Evolutionary conservation across 2,888 invertebrate species (phyloP).

Genomic region (Polydrusus pterygomalis): DNA sequence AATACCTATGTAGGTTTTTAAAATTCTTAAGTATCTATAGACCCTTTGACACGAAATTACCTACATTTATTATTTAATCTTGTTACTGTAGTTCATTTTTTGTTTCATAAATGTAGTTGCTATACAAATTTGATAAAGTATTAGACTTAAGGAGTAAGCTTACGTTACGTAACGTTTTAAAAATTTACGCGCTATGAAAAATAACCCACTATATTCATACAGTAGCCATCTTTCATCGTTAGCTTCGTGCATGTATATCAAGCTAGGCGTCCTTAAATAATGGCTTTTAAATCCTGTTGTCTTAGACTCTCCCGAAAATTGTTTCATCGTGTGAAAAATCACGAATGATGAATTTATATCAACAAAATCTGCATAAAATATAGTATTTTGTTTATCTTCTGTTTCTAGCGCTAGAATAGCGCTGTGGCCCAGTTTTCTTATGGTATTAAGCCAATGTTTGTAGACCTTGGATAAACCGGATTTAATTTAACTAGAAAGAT

Average conservation of each 20-base stretch:
- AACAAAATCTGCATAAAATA: constrained; percentile 47
- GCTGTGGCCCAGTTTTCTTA: neutral
- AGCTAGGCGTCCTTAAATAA: constrained; percentile 64
- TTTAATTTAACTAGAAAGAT: neutral
- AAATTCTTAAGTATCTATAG: too few species aligned
- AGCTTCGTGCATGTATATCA: constrained; percentile 56
- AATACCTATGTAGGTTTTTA: too few species aligned
- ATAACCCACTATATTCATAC: constrained; percentile 37
- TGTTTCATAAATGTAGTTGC: neutral
- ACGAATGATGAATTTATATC: constrained; percentile 52
- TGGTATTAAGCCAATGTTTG: neutral
- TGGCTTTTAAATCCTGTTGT: constrained; percentile 66
- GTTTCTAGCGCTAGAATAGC: constrained; percentile 6
- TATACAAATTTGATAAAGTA: constrained; percentile 12
- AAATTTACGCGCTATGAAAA: constrained; percentile 22
- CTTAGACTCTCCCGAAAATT: constrained; percentile 56
- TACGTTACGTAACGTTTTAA: constrained; percentile 17
- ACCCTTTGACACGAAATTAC: too few species aligned
- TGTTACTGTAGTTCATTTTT: neutral
- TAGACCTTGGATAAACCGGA: neutral
- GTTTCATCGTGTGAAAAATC: constrained; percentile 54
- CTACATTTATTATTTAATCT: neutral
- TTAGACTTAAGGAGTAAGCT: neutral
- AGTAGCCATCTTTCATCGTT: constrained; percentile 65
- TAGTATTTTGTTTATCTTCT: constrained; percentile 25